phyloP scores from a whole-genome alignment of 2,888 invertebrate genomes.

The Lepidochitona cinerea region DNA sequence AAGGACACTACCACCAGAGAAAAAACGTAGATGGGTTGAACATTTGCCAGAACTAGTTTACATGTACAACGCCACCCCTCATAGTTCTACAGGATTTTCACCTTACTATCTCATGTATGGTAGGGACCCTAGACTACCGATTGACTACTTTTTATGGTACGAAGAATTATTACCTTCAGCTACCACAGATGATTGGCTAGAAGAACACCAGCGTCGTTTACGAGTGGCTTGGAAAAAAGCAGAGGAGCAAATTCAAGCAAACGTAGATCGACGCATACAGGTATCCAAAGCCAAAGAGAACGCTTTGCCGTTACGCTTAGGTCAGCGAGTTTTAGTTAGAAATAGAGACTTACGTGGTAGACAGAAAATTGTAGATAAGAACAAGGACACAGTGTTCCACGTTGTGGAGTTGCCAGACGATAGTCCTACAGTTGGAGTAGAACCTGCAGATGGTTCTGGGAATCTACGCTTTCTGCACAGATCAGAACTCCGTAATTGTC shows the following conservation, averaged over 20 bases:
- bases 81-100: slow-evolving; percentile 6
- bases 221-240: neutral
- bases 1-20: neutral
- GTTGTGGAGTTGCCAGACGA: neutral
- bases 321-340: neutral
- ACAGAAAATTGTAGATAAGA: too few relatives aligned
- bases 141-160: neutral
- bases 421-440: neutral
- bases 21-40: slow-evolving; percentile 7
- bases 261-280: neutral
- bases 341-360: neutral
- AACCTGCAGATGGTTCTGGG: slow-evolving; percentile 24
- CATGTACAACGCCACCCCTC: slow-evolving; percentile 10
- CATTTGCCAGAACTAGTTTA: slow-evolving; percentile 2
- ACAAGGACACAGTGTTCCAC: too few relatives aligned
- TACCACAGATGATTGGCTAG: neutral
- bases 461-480: slow-evolving; percentile 15
- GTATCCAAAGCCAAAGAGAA: too few relatives aligned
- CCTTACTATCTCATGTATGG: slow-evolving; percentile 15
- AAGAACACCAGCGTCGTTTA: neutral
- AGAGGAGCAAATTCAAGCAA: neutral
- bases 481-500: slow-evolving; percentile 7
- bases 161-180: neutral
- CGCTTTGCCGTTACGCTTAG: too few relatives aligned
- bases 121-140: slow-evolving; percentile 10